These are phyloP conservation scores for Vireo altiloquus DNA, from an alignment of 2,113 vertebrate species.

Conservation along the genomic window DNA sequence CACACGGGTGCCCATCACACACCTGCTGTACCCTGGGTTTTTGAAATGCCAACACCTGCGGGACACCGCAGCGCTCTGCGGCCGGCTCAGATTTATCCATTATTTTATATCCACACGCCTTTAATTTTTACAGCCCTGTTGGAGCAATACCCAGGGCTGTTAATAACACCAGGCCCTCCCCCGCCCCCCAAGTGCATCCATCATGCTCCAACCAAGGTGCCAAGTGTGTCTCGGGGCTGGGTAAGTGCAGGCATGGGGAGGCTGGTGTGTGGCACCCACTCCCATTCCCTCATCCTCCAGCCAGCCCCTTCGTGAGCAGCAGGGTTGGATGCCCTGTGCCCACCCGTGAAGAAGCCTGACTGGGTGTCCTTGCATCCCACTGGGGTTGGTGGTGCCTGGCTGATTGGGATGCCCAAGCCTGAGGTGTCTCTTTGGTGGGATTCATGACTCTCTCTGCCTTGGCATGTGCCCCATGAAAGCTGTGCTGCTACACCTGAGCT, in stretches of 20 bases:
- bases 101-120: conserved; percentile 55
- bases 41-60: neutral
- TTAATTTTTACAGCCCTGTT: conserved; percentile 59
- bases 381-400: neutral
- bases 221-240: fast-evolving
- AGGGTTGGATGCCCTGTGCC: neutral
- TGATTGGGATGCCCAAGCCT: neutral
- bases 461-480: neutral
- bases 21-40: neutral
- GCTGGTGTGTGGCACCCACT: neutral
- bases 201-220: neutral
- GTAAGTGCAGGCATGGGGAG: neutral
- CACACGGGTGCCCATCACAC: fast-evolving
- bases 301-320: fast-evolving
- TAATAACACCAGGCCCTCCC: neutral
- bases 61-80: neutral
- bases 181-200: neutral
- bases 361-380: neutral
- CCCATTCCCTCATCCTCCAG: neutral
- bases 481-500: neutral
- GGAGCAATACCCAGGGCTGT: conserved; percentile 28
- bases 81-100: conserved; percentile 38
- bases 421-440: fast-evolving
- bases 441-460: neutral
- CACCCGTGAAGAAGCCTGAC: neutral